Conservation (phyloP, 2,888 invertebrate genomes). For the Allophyes oxyacanthae region DNA sequence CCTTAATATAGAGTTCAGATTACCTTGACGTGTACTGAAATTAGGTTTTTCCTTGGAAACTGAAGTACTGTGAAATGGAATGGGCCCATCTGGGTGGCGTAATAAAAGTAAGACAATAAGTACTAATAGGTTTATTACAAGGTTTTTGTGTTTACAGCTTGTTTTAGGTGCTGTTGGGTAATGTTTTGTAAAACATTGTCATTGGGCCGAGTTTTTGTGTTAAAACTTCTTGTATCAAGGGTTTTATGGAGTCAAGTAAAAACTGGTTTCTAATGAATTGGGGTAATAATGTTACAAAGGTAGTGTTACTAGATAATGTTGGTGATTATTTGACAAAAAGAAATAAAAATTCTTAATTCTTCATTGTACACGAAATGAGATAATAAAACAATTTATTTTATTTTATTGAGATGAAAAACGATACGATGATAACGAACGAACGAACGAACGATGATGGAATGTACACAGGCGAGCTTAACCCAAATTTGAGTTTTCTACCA, state of each 20-base stretch:
- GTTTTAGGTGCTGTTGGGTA: constrained; percentile 23
- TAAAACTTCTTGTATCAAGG: constrained; percentile 11
- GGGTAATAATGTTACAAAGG: neutral
- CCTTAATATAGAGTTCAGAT: rapidly evolving
- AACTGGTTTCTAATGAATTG: constrained; percentile 1
- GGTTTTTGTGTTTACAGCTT: constrained; percentile 33
- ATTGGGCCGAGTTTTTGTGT: constrained; percentile 19
- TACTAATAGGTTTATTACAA: constrained; percentile 53
- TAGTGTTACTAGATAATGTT: neutral
- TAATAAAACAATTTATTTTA: no score
- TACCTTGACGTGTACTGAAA: neutral
- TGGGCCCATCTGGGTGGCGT: constrained; percentile 45
- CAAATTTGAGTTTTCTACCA: no score
- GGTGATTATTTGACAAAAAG: no score
- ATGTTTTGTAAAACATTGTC: constrained; percentile 24
- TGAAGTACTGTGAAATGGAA: constrained; percentile 35
- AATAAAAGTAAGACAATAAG: constrained; percentile 48
- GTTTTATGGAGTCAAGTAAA: constrained; percentile 20
- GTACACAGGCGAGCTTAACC: no score
- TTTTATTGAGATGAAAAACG: no score
- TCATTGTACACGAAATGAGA: no score
- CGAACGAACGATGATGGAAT: no score
- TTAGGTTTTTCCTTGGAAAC: constrained; percentile 13
- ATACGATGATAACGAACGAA: no score
- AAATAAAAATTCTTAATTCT: no score